Evolutionary conservation across 2,888 invertebrate genomes (phyloP).

Genomic region (Thera britannica): DNA sequence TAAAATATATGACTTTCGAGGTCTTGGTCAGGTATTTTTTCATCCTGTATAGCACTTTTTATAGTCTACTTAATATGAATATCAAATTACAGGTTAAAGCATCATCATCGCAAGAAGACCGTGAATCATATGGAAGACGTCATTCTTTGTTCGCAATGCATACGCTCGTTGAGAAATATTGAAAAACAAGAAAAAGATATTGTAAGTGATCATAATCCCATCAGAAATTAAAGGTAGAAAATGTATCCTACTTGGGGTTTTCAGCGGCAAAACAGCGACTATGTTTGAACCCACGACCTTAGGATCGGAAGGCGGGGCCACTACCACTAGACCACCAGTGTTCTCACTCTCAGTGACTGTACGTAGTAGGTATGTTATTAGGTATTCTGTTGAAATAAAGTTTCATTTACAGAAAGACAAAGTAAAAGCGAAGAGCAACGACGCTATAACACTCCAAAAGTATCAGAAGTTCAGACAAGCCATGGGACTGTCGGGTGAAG

Average conservation of each 20-base stretch:
- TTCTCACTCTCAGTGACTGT: no score
- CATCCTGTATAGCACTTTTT: no score
- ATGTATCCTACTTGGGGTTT: not conserved
- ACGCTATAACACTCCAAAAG: constrained; percentile 61
- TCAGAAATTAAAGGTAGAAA: no score
- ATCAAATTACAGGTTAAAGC: constrained; percentile 63
- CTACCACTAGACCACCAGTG: no score
- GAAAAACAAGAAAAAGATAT: constrained; percentile 79
- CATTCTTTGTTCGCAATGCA: constrained; percentile 73
- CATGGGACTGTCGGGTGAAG: constrained; percentile 75
- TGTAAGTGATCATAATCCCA: constrained; percentile 55
- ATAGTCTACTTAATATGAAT: not conserved
- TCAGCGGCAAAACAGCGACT: not conserved
- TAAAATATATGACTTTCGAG: no score
- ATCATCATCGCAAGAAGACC: constrained; percentile 77
- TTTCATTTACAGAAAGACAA: constrained; percentile 69
- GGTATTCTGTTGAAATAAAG: not conserved
- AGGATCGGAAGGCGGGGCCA: no score
- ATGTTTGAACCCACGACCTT: no score
- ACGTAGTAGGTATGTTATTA: not conserved
- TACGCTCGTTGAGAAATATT: constrained; percentile 66
- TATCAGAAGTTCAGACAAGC: constrained; percentile 75
- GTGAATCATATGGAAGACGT: constrained; percentile 78
- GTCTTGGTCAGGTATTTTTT: no score
- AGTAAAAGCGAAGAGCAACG: constrained; percentile 64